Conservation (phyloP, 2,797 vertebrate genomes). For the Anabas testudineus region DNA sequence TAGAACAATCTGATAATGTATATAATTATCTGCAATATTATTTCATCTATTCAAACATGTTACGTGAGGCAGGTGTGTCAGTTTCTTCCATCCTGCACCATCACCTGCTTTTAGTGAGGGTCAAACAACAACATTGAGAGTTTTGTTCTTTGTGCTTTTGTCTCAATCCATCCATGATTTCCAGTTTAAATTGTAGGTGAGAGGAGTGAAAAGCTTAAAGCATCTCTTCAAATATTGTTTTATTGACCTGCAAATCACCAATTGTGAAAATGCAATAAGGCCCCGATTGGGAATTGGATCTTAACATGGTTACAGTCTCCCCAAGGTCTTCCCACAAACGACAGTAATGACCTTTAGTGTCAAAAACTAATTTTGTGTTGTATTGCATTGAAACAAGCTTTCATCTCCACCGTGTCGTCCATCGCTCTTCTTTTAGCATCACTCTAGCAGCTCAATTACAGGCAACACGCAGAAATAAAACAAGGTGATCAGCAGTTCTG, state of each 20-base stretch:
- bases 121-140: neutral
- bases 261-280: conserved; percentile 1
- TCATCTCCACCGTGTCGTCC: conserved; percentile 16
- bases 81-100: too few relatives aligned
- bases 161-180: neutral
- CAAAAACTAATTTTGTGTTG: too few relatives aligned
- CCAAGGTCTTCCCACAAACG: neutral
- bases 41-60: neutral
- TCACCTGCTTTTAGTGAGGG: neutral
- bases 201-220: neutral
- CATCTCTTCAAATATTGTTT: neutral
- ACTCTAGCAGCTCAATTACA: conserved; percentile 14
- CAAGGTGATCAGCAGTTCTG: conserved; percentile 25
- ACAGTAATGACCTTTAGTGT: neutral
- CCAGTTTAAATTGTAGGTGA: neutral
- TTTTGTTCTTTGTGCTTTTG: neutral
- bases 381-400: conserved; percentile 9
- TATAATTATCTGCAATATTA: neutral
- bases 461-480: conserved; percentile 23
- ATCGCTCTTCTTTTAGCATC: conserved; percentile 26
- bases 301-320: neutral
- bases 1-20: conserved; percentile 6
- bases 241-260: neutral
- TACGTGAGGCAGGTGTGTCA: neutral
- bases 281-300: neutral